Conservation (phyloP, 2,888 invertebrate genomes). For the Drosophila tripunctata region DNA sequence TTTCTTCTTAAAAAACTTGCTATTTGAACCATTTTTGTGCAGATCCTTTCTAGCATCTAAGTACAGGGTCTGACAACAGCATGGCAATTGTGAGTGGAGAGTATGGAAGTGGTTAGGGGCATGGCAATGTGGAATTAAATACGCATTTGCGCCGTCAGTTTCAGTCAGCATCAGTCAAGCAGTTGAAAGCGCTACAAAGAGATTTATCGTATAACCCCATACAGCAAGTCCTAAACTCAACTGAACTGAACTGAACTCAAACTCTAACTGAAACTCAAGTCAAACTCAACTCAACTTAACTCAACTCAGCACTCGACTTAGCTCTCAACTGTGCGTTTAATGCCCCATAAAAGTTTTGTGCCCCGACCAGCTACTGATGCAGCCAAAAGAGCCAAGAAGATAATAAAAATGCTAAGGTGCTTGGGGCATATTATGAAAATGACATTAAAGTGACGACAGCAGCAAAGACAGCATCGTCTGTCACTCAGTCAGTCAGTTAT, state of each 20-base stretch:
- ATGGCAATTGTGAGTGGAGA: conserved; percentile 9
- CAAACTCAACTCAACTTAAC: not conserved
- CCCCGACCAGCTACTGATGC: conserved; percentile 25
- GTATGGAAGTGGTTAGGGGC: conserved; percentile 43
- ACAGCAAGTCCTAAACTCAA: conserved; percentile 12
- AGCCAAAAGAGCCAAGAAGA: conserved; percentile 30
- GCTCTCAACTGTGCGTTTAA: conserved; percentile 43
- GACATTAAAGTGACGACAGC: conserved; percentile 66
- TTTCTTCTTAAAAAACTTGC: too few relatives aligned
- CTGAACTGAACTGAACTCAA: conserved; percentile 1
- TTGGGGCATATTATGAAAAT: conserved; percentile 70
- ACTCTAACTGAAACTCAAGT: too few relatives aligned
- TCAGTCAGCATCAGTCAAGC: conserved; percentile 32
- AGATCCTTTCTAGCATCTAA: not conserved
- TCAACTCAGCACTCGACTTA: conserved; percentile 10
- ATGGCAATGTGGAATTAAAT: conserved; percentile 67
- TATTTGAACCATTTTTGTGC: too few relatives aligned
- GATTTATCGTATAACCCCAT: conserved; percentile 28
- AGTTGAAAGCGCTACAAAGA: conserved; percentile 31
- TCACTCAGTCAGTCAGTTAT: conserved; percentile 51
- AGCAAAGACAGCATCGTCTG: conserved; percentile 11
- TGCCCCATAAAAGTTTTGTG: conserved; percentile 61
- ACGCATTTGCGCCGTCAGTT: conserved; percentile 71
- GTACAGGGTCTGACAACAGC: not conserved
- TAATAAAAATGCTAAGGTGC: conserved; percentile 73